These are phyloP conservation scores for Ophthalmolycus amberensis DNA, from an alignment of 2,113 vertebrate species.

Conservation along the genomic window DNA sequence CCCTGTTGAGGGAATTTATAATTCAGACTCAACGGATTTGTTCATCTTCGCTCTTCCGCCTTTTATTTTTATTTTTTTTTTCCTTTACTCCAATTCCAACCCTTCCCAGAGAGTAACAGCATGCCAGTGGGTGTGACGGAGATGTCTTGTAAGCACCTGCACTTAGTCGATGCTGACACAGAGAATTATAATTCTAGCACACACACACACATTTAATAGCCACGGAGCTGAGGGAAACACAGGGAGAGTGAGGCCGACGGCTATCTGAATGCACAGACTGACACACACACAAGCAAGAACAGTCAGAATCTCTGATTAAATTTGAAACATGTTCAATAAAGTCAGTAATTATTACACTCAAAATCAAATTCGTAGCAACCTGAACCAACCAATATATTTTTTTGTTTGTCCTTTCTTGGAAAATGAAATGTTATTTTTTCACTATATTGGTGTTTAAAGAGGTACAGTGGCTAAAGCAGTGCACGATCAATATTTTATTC, in stretches of 20 bases:
- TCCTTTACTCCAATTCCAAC: background rate
- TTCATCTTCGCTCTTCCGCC: conserved; percentile 7
- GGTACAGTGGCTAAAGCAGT: background rate
- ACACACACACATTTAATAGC: background rate
- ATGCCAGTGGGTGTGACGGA: conserved; percentile 27
- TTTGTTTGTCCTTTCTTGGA: background rate
- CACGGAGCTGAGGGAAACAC: background rate
- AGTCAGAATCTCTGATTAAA: background rate
- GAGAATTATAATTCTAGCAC: conserved; percentile 6
- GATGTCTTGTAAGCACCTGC: conserved; percentile 23
- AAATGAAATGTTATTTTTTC: background rate
- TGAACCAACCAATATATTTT: background rate
- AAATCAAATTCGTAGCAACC: background rate
- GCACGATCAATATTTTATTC: background rate
- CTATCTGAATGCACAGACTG: background rate
- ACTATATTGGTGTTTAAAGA: background rate
- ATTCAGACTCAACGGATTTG: conserved; percentile 49
- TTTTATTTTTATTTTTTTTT: background rate
- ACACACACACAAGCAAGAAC: background rate
- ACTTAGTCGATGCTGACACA: conserved; percentile 10
- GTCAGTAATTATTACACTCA: background rate
- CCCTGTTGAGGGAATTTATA: conserved; percentile 37
- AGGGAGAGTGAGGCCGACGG: background rate
- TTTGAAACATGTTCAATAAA: background rate
- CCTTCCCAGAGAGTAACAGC: conserved; percentile 12